Percentiles rank a stretch among this genome's conserved stretches.
phyloP scores from a whole-genome alignment of 2,888 invertebrate genomes.

The Torymus auratus region DNA sequence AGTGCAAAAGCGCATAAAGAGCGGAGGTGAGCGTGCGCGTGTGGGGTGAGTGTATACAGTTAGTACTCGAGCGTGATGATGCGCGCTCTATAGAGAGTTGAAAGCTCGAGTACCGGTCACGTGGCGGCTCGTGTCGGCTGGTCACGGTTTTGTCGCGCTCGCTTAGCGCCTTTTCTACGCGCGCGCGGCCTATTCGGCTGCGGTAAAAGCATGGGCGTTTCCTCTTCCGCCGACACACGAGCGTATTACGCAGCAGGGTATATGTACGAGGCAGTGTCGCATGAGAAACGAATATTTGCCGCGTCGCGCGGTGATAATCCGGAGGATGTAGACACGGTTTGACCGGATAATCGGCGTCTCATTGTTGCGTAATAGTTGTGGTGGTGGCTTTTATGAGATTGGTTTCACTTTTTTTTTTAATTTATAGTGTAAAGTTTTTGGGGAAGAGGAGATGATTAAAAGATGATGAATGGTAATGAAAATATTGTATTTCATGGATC shows the following conservation, averaged over 20 bases:
- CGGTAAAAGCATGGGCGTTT: slow-evolving; percentile 71
- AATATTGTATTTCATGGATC: too few species aligned
- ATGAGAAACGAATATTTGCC: slow-evolving; percentile 26
- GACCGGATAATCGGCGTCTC: too few species aligned
- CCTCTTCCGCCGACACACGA: slow-evolving; percentile 58
- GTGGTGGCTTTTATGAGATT: too few species aligned
- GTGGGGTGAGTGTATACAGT: background rate
- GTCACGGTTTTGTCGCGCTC: slow-evolving; percentile 72
- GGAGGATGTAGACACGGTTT: too few species aligned
- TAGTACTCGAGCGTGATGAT: background rate
- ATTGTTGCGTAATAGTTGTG: too few species aligned
- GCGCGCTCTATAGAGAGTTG: background rate
- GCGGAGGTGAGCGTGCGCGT: background rate
- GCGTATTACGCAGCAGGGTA: too few species aligned
- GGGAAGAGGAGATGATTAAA: too few species aligned
- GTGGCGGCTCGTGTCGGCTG: slow-evolving; percentile 73
- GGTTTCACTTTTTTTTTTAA: too few species aligned
- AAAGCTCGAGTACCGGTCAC: slow-evolving; percentile 64
- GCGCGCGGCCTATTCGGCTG: slow-evolving; percentile 61
- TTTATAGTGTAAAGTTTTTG: too few species aligned
- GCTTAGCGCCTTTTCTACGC: slow-evolving; percentile 68
- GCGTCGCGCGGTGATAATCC: background rate
- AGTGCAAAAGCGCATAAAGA: slow-evolving; percentile 30
- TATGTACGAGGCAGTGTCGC: too few species aligned
- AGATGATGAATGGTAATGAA: too few species aligned